Base-by-base conservation (phyloP, 2,888 invertebrate genomes). In the Scaptomyza tumidula region DNA sequence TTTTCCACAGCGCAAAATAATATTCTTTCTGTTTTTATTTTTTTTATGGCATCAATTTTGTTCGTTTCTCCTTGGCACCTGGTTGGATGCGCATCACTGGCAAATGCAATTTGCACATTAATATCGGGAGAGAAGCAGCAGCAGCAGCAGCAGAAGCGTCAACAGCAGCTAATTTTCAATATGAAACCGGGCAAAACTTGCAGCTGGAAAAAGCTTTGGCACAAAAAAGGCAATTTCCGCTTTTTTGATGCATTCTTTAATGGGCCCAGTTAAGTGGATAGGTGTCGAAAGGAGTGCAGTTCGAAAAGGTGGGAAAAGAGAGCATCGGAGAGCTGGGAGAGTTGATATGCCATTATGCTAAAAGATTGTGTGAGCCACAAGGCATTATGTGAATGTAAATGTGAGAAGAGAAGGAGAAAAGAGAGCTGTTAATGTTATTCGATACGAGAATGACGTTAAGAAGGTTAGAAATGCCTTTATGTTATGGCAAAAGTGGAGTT, bases 221-320 rank as follows among this genome's bases (percentile, higher is more conserved):
- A 65, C 50, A 65, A 80, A 80, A 81, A 80, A 72, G 69, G 78
- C 83, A 83, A 80, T 80, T 81, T 81, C 78, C 80, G 81, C 54
- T 60, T 71, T 79, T 71, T 63, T 69, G 72, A 69, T 78, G 80
- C 75, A 71, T 76, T 68, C 75, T 77, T 77, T 63, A 71, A 77
- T 77, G 76, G 76, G 49, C 62, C 53, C 63, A 69, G 52, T 61
- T 64, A 67, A 61, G 67, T 46, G 54, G 29, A 52, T 66, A 59
- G 66, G 35, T 53, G 50, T 37, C 54, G 27, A 57, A 33, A 31
- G 31, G 16, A 37, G 24, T 39, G 24, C 50, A 24, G 29, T 35
- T 19, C 16, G 13, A 16, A 44, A 16, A n/a, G 14, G 44, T 29
- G 31, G 6, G 6, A 24, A 37, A 27, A 24, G 24, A 5, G 24